These are phyloP conservation scores for Regulus satrapa DNA, from an alignment of 2,113 vertebrate genomes.

Conservation along the genomic window DNA sequence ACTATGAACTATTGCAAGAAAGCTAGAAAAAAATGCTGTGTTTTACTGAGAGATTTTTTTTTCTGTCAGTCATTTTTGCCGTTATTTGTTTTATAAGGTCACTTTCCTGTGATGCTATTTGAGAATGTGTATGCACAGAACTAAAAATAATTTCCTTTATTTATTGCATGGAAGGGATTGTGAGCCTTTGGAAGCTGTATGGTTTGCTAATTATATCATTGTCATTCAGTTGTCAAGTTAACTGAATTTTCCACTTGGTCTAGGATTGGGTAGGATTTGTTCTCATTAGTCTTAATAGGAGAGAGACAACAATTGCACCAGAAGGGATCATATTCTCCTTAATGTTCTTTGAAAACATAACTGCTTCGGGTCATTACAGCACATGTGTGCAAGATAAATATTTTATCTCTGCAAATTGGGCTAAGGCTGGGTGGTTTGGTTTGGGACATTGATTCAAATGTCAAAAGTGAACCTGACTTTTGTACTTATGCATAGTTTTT, in stretches of 20 bases:
- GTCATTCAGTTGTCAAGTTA: constrained; percentile 45
- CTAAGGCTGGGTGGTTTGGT: background rate
- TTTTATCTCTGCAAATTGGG: background rate
- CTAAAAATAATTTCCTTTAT: constrained; percentile 18
- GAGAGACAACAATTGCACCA: background rate
- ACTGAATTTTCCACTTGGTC: constrained; percentile 55
- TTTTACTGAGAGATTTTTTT: background rate
- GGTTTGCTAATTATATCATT: constrained; percentile 44
- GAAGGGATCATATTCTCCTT: constrained; percentile 3
- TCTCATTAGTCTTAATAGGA: constrained; percentile 41
- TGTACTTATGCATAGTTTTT: background rate
- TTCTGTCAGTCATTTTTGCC: background rate
- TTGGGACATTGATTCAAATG: background rate
- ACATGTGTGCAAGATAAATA: background rate
- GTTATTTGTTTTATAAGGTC: background rate
- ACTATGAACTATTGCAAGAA: background rate
- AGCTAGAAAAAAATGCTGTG: background rate
- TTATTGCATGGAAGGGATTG: background rate
- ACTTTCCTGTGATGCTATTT: background rate
- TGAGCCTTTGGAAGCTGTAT: constrained; percentile 21
- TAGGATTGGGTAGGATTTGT: constrained; percentile 32
- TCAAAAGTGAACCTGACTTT: background rate
- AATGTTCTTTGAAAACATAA: constrained; percentile 38
- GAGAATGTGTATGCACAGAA: background rate
- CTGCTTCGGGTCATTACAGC: background rate